Conservation (phyloP, 2,888 invertebrate genomes). For the Machimus rusticus region DNA sequence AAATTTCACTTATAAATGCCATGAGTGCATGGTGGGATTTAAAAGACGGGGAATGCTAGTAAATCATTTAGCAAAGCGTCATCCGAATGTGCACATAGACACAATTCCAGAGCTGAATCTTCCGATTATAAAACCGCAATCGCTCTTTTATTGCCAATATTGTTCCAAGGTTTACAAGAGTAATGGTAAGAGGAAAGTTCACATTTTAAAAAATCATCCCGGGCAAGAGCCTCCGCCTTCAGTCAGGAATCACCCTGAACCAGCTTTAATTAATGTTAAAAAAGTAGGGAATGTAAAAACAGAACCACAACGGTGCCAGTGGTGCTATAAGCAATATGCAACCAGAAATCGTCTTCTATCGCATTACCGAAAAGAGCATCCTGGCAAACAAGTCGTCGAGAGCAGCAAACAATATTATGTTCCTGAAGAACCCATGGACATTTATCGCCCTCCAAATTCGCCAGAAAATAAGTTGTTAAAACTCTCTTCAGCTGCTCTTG, state of each 20-base stretch:
- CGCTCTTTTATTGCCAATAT: slow-evolving; percentile 84
- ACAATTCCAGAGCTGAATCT: slow-evolving; percentile 77
- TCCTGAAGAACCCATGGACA: slow-evolving; percentile 45
- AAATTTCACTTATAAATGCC: slow-evolving; percentile 73
- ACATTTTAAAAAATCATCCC: slow-evolving; percentile 84
- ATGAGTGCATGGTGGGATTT: slow-evolving; percentile 67
- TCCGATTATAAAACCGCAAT: slow-evolving; percentile 78
- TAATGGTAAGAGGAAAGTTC: slow-evolving; percentile 82
- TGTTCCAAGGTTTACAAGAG: slow-evolving; percentile 87
- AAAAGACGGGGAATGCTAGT: slow-evolving; percentile 86
- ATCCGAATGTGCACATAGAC: slow-evolving; percentile 71
- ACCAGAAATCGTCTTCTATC: slow-evolving; percentile 77
- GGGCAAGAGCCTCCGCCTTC: slow-evolving; percentile 66
- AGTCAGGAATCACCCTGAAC: slow-evolving; percentile 62
- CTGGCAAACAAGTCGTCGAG: slow-evolving; percentile 52
- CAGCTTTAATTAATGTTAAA: slow-evolving; percentile 72
- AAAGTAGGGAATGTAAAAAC: slow-evolving; percentile 77
- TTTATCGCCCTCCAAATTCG: slow-evolving; percentile 48
- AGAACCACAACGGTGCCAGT: slow-evolving; percentile 75
- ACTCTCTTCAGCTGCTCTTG: slow-evolving; percentile 52
- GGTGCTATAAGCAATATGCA: slow-evolving; percentile 89
- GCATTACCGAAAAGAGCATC: slow-evolving; percentile 73
- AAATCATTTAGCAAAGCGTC: slow-evolving; percentile 83
- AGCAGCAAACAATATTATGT: slow-evolving; percentile 27
- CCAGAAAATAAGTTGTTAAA: slow-evolving; percentile 53